These are phyloP conservation scores for Nomia melanderi DNA, from an alignment of 1,140 invertebrate genomes.

Conservation along the genomic window DNA sequence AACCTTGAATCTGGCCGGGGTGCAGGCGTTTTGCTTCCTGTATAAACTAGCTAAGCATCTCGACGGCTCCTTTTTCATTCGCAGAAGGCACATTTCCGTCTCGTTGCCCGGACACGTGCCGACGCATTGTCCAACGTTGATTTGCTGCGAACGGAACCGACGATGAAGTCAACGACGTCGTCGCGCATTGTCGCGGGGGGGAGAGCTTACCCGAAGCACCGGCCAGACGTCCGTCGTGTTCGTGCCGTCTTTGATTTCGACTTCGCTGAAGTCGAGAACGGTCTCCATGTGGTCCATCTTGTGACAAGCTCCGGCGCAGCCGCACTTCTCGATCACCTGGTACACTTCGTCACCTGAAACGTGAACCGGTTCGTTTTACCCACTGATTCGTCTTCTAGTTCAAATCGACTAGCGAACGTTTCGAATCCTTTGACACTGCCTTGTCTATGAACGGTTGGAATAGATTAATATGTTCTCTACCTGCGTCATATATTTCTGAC, in stretches of 20 bases:
- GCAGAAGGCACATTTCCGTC: slow-evolving; percentile 77
- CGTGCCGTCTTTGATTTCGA: slow-evolving; percentile 71
- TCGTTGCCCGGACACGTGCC: slow-evolving; percentile 76
- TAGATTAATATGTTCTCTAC: too few species aligned
- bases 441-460: too few species aligned
- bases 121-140: slow-evolving; percentile 81
- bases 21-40: slow-evolving; percentile 74
- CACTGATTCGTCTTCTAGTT: too few species aligned
- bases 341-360: slow-evolving; percentile 76
- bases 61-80: slow-evolving; percentile 75
- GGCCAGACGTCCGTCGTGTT: slow-evolving; percentile 74
- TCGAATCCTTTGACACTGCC: too few species aligned
- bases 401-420: too few species aligned
- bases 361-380: background rate
- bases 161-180: too few species aligned
- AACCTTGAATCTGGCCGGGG: slow-evolving; percentile 77
- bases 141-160: slow-evolving; percentile 69
- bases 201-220: slow-evolving; percentile 68
- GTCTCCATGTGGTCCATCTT: slow-evolving; percentile 77
- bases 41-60: slow-evolving; percentile 78
- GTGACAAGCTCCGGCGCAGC: slow-evolving; percentile 75
- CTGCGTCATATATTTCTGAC: too few species aligned
- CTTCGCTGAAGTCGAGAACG: slow-evolving; percentile 75
- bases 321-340: slow-evolving; percentile 76
- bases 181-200: too few species aligned